phyloP scores from a whole-genome alignment of 2,888 invertebrate genomes.

The Epinotia demarniana region DNA sequence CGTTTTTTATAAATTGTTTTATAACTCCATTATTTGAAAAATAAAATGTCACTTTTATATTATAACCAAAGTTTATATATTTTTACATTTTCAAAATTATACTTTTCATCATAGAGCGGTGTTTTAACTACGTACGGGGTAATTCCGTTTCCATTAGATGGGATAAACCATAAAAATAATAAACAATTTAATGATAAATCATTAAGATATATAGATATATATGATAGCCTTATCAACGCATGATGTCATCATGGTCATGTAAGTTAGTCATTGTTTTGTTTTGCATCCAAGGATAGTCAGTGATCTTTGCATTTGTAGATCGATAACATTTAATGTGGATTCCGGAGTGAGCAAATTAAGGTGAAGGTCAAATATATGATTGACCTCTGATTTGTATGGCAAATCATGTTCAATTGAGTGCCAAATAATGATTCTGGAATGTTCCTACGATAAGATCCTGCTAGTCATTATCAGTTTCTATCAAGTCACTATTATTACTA shows the following conservation, averaged over 20 bases:
- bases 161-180: not conserved
- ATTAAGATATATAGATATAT: not conserved
- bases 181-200: not conserved
- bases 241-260: constrained; percentile 32
- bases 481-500: constrained; percentile 14
- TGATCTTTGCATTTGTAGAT: constrained; percentile 22
- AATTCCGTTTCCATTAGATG: not conserved
- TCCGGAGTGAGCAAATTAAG: constrained; percentile 27
- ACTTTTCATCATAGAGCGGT: not conserved
- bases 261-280: constrained; percentile 27
- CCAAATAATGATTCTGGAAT: constrained; percentile 27
- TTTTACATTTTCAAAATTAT: not conserved
- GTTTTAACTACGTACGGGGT: not conserved
- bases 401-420: constrained; percentile 29
- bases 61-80: too few species aligned
- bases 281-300: constrained; percentile 36
- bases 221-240: constrained; percentile 18
- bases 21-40: too few species aligned
- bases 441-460: constrained; percentile 15
- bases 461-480: constrained; percentile 28
- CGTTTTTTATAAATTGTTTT: not conserved
- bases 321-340: constrained; percentile 23
- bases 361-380: constrained; percentile 38
- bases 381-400: constrained; percentile 34
- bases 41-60: too few species aligned